Percentiles rank a stretch among this genome's conserved stretches.
Evolutionary conservation across 1,140 invertebrate genomes (phyloP).

Genomic region (Danaus plexippus): DNA sequence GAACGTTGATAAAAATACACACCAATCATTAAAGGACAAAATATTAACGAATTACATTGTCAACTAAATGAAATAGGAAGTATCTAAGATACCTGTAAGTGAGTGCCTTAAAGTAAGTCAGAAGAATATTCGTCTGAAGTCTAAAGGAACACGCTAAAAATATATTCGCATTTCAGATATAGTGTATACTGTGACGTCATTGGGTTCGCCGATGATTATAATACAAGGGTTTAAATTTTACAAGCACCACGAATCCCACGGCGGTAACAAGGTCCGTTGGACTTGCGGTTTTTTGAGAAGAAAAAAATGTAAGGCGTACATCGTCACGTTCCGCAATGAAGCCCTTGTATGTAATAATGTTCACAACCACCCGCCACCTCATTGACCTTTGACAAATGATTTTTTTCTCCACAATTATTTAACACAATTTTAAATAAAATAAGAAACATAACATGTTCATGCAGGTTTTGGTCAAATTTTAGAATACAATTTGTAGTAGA

Average conservation of each 20-base stretch:
- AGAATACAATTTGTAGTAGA: too few relatives aligned
- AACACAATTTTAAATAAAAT: too few relatives aligned
- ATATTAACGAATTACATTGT: too few relatives aligned
- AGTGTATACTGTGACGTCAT: constrained; percentile 7
- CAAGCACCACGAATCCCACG: constrained; percentile 2
- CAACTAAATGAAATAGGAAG: too few relatives aligned
- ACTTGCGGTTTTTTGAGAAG: constrained; percentile 24
- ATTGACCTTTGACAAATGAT: background rate
- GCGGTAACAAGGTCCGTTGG: constrained; percentile 25
- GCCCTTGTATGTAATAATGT: constrained; percentile 20
- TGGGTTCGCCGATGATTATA: constrained; percentile 19
- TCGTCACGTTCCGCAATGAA: constrained; percentile 19
- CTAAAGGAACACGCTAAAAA: too few relatives aligned
- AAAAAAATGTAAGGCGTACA: constrained; percentile 26
- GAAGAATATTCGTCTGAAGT: too few relatives aligned
- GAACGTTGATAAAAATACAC: too few relatives aligned
- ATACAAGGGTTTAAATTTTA: constrained; percentile 17
- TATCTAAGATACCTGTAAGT: too few relatives aligned
- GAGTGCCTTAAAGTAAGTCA: too few relatives aligned
- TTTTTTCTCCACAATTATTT: too few relatives aligned
- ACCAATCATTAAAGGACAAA: too few relatives aligned
- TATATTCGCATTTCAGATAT: constrained; percentile 6
- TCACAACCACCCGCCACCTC: constrained; percentile 17
- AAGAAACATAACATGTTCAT: background rate
- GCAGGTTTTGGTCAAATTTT: background rate